These are phyloP conservation scores for Ptyas mucosa DNA, from an alignment of 2,113 vertebrate genomes.

Conservation along the genomic window DNA sequence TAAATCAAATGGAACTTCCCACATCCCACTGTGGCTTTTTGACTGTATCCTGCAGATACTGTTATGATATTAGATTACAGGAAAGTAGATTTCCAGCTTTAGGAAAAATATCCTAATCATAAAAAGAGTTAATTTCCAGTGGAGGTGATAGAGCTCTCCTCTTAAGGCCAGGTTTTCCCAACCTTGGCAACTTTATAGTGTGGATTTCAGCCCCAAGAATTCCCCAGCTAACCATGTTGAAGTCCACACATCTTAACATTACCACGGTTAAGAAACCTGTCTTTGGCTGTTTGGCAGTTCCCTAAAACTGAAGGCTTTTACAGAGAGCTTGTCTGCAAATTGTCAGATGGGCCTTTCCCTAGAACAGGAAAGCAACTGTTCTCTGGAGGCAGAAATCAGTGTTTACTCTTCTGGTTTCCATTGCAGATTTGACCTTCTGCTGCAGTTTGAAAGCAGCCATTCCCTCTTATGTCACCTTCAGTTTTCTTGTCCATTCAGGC, in stretches of 20 bases:
- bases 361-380: not conserved
- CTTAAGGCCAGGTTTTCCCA: not conserved
- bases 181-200: not conserved
- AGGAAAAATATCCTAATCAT: not conserved
- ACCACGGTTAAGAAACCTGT: not conserved
- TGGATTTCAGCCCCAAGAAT: not conserved
- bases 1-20: not conserved
- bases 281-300: not conserved
- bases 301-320: not conserved
- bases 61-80: not conserved
- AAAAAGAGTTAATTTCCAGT: not conserved
- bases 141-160: not conserved
- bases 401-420: not conserved
- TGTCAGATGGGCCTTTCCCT: not conserved
- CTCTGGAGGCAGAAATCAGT: not conserved
- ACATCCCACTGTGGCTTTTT: not conserved
- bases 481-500: not conserved
- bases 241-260: not conserved
- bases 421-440: not conserved
- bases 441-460: not conserved
- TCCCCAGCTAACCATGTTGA: not conserved
- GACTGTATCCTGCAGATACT: not conserved
- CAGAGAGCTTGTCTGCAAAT: not conserved
- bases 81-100: not conserved
- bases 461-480: not conserved